Base-by-base conservation (phyloP, 2,797 vertebrate genomes). In the Syndactyla subalaris region DNA sequence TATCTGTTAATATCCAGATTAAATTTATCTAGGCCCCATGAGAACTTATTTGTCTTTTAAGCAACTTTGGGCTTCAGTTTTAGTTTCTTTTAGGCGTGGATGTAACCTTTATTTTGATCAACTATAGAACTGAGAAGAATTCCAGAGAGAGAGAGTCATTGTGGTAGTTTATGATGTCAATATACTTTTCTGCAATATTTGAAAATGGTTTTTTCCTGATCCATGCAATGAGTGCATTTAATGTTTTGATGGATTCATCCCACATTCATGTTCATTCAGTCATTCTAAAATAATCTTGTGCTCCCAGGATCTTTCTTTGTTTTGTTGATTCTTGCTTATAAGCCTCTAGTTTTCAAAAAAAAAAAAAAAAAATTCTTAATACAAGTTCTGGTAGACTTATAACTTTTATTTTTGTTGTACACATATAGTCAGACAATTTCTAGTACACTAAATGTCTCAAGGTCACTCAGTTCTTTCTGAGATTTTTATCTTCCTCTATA, bases 11-110 rank as follows among this genome's bases (percentile, higher is more conserved):
- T 82, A 94, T 52, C 66, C 34, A 90, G 43, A 92, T 72, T 86
- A 94, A 94, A 95, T 93, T 96, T 90, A 38, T 66, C 36, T 62
- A 41, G 7, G 11, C 10, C 76, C 8, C 51, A 30, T 65, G 66
- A 93, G 92, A 81, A 88, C 3, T 36, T 93, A 74, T 71, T 85
- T 92, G 79, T 89, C 92, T 91, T 95, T 78, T 84, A 88, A 88
- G 55, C 6, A 93, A 88, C 82, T 88, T 92, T 88, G 36, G 12
- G 22, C 9, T 95, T 68, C 38, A 65, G 61, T 77, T 87, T 79
- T 23, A 71, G 22, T 71, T 94, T 89, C 14, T 36, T 85, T 71
- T 83, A 20, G 36, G 24, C 39, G 7, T 65, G 27, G 23, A 58
- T 48, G 7, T 88, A 91, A 59, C 8, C 8, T 65, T 85, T 67